Conservation (phyloP, 2,888 invertebrate genomes). For the Acrobasis consociella region DNA sequence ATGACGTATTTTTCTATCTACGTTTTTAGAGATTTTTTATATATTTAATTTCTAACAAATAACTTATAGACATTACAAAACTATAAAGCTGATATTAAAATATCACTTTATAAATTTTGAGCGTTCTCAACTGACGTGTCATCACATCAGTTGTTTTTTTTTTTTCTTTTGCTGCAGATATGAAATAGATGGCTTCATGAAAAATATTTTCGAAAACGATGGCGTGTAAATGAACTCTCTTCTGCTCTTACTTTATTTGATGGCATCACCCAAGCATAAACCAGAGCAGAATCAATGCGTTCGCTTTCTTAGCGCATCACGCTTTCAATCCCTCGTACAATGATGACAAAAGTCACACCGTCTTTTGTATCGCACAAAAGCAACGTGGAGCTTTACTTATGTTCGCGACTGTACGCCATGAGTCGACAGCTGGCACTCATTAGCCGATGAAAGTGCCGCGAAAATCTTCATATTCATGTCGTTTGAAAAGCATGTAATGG, state of each 20-base stretch:
- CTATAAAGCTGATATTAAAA: no score
- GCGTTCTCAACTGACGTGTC: no score
- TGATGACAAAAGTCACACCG: conserved; percentile 6
- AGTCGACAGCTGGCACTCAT: conserved; percentile 53
- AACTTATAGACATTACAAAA: no score
- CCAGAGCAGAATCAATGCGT: conserved; percentile 42
- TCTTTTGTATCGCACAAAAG: not conserved
- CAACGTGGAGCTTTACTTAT: conserved; percentile 15
- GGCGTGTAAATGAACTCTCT: not conserved
- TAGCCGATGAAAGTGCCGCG: conserved; percentile 56
- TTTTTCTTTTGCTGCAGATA: no score
- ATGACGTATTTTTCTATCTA: no score
- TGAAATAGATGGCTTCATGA: no score
- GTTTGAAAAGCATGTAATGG: conserved; percentile 25
- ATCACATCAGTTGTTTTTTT: no score
- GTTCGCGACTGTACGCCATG: conserved; percentile 36
- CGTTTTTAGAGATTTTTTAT: no score
- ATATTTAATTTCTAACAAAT: no score
- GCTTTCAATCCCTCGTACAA: conserved; percentile 23
- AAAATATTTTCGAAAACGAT: no score
- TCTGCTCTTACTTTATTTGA: conserved; percentile 22
- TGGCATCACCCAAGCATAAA: conserved; percentile 39
- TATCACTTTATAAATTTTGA: no score
- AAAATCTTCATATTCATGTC: conserved; percentile 41
- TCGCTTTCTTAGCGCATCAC: conserved; percentile 37